Base-by-base conservation (phyloP, 2,888 invertebrate genomes). In the Tetrapedia diversipes region DNA sequence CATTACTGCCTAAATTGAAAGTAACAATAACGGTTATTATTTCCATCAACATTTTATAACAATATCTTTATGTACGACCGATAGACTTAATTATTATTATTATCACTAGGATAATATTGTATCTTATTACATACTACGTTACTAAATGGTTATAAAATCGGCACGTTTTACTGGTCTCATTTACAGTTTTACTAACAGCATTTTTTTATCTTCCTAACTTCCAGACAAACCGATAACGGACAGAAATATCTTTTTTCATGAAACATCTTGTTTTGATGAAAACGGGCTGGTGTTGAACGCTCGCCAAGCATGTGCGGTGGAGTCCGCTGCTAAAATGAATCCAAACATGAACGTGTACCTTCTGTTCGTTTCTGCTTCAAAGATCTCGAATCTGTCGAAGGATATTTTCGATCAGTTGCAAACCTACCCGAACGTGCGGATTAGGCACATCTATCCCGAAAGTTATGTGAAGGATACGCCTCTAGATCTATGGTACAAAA, bases 261-360 rank as follows among this genome's bases (percentile, higher is more conserved):
- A 95, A 86, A 95, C 95, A 0, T 94, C 95, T 0, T 95, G 95
- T 84, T 92, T 92, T 73, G 92, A 91, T 1, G 92, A 93, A 4
- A 84, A 86, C 0, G 88, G 87, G 7, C 89, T 93, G 10, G 87
- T 90, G 0, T 87, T 95, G 39, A 93, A 92, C 24, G 86, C 94
- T 0, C 92, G 95, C 22, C 94, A 95, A 86, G 94, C 95, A 0
- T 95, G 95, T 87, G 94, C 95, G 0, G 93, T 95, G 0, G 95
- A 95, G 90, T 95, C 95, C 0, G 95, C 95, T 0, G 94, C 95
- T 0, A 91, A 90, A 75, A 91, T 94, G 83, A 95, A 95, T 86
- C 94, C 94, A 0, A 89, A 92, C 41, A 92, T 92, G 86, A 92
- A 93, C 51, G 92, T 95, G 0, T 93, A 94, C 80, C 89, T 95